Percentiles rank a stretch among this genome's conserved stretches.
Conservation (phyloP, 2,113 vertebrate genomes). For the Microcebus ravelobensis region DNA sequence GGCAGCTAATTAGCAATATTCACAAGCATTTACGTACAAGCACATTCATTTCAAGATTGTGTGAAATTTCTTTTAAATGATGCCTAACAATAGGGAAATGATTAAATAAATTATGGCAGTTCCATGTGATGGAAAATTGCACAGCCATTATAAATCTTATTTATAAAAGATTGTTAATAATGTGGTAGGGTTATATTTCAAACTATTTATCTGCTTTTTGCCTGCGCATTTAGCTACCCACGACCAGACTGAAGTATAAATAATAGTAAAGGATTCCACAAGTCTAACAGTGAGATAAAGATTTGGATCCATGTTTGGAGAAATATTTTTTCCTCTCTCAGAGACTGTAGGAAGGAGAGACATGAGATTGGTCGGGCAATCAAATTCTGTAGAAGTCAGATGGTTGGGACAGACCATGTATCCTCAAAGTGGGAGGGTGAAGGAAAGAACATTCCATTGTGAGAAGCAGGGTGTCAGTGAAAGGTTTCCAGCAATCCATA, state of each 20-base stretch:
- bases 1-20: neutral
- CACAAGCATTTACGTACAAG: neutral
- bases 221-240: neutral
- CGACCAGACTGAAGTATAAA: neutral
- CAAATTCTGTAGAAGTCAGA: neutral
- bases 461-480: neutral
- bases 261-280: neutral
- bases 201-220: too few relatives aligned
- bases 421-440: too few relatives aligned
- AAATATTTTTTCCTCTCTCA: neutral
- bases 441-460: neutral
- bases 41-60: neutral
- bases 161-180: neutral
- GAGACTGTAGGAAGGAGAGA: neutral
- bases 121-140: neutral
- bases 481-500: neutral
- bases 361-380: neutral
- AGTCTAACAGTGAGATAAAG: neutral
- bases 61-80: neutral
- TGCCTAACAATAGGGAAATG: neutral
- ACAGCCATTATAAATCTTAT: neutral
- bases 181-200: neutral
- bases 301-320: neutral
- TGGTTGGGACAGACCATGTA: rapidly evolving
- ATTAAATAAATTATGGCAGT: neutral